Percentiles rank a stretch among this genome's conserved stretches.
phyloP scores from a whole-genome alignment of 2,113 vertebrate genomes.

The Stegastes partitus region DNA sequence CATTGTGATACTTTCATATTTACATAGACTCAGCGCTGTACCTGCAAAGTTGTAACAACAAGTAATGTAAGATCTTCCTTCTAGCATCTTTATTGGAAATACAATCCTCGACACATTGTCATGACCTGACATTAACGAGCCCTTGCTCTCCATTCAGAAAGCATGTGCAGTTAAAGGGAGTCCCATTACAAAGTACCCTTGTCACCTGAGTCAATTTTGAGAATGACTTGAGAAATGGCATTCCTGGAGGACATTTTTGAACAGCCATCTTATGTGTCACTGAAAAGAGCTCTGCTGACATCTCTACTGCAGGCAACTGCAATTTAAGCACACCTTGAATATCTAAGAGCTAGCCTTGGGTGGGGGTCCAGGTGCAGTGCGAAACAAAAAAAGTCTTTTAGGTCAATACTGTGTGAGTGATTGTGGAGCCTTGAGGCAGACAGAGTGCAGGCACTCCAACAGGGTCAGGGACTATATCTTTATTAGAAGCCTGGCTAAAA shows the following conservation, averaged over 20 bases:
- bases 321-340: conserved; percentile 28
- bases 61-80: neutral
- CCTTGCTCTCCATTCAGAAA: neutral
- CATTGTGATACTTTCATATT: neutral
- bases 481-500: conserved; percentile 20
- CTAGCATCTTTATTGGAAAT: neutral
- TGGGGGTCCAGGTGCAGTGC: conserved; percentile 36
- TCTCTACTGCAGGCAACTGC: neutral
- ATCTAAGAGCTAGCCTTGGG: conserved; percentile 47
- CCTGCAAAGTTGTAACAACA: neutral
- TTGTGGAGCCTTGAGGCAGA: conserved; percentile 37
- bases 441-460: conserved; percentile 1
- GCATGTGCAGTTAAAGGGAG: neutral
- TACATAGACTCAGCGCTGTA: neutral
- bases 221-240: neutral
- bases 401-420: conserved; percentile 48
- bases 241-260: neutral
- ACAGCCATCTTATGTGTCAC: neutral
- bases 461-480: conserved; percentile 1
- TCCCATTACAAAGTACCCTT: conserved; percentile 18
- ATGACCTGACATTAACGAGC: neutral
- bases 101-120: neutral
- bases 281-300: conserved; percentile 9
- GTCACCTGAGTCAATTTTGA: neutral
- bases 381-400: conserved; percentile 46